These are phyloP conservation scores for Epinotia brunnichana DNA, from an alignment of 2,888 invertebrate species.

Conservation along the genomic window DNA sequence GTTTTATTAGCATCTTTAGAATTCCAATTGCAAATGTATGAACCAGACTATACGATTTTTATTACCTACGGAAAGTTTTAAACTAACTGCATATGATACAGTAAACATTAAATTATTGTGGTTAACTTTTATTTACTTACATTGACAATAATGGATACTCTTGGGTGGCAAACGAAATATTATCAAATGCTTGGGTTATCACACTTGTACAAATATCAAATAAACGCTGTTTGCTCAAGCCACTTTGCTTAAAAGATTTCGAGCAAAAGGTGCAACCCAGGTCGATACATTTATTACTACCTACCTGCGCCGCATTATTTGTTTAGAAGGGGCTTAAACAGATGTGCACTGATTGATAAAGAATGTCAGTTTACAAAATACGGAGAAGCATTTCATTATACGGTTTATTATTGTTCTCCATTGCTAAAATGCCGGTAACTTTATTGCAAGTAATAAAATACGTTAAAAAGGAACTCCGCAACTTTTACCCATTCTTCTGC, in stretches of 20 bases:
- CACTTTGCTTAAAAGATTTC: conserved; percentile 17
- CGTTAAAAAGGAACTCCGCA: conserved; percentile 22
- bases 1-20: background rate
- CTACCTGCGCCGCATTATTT: conserved; percentile 8
- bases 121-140: conserved; percentile 7
- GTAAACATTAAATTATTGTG: background rate
- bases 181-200: conserved; percentile 20
- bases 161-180: conserved; percentile 37
- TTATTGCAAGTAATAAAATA: conserved; percentile 30
- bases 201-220: conserved; percentile 40
- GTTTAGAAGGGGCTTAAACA: conserved; percentile 8
- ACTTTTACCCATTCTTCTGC: conserved; percentile 25
- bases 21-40: too few relatives aligned
- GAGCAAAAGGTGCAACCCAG: conserved; percentile 20
- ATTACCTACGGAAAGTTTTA: background rate
- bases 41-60: background rate
- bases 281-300: conserved; percentile 14
- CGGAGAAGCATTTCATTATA: background rate
- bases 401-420: background rate
- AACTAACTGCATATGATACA: background rate
- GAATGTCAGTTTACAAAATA: conserved; percentile 2
- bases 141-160: conserved; percentile 5
- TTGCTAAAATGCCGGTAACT: conserved; percentile 16
- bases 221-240: conserved; percentile 23
- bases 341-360: background rate